phyloP scores from a whole-genome alignment of 2,797 vertebrate genomes.

The Microctenopoma steveboyesi region DNA sequence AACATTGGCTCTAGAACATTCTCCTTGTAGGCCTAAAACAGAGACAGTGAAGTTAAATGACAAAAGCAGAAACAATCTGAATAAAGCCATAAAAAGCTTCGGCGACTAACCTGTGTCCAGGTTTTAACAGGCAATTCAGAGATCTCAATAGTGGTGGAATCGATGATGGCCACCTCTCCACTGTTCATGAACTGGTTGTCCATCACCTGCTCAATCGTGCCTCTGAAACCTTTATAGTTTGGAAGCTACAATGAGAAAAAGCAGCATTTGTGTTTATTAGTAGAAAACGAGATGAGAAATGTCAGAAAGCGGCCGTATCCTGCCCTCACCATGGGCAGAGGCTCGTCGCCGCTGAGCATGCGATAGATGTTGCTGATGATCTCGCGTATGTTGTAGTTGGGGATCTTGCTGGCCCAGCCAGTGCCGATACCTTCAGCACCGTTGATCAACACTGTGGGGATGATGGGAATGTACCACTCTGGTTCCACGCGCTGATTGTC shows the following conservation, averaged over 20 bases:
- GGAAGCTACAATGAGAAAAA: constrained; percentile 84
- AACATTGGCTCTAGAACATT: constrained; percentile 96
- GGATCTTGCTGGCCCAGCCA: constrained; percentile 95
- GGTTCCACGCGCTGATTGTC: constrained; percentile 98
- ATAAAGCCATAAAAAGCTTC: neutral
- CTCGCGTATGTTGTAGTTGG: constrained; percentile 92
- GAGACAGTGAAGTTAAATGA: neutral
- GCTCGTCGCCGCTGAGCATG: constrained; percentile 91
- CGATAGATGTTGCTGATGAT: constrained; percentile 91
- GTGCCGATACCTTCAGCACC: constrained; percentile 96
- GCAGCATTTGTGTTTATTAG: neutral
- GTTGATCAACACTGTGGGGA: constrained; percentile 93
- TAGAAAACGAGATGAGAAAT: neutral
- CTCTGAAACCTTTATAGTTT: constrained; percentile 95
- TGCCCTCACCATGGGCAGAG: constrained; percentile 89
- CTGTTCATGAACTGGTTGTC: constrained; percentile 91
- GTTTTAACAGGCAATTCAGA: constrained; percentile 94
- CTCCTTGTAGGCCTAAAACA: constrained; percentile 91
- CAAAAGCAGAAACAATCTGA: neutral
- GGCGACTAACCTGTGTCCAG: constrained; percentile 92
- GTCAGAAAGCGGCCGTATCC: neutral
- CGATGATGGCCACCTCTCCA: constrained; percentile 93
- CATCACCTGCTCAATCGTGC: constrained; percentile 89
- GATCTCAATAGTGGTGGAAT: constrained; percentile 96
- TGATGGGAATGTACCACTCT: constrained; percentile 98